Evolutionary conservation across 2,888 invertebrate genomes (phyloP), one percentile per base, ranked within the genome.

Genomic region (Euzetes globulus): DNA sequence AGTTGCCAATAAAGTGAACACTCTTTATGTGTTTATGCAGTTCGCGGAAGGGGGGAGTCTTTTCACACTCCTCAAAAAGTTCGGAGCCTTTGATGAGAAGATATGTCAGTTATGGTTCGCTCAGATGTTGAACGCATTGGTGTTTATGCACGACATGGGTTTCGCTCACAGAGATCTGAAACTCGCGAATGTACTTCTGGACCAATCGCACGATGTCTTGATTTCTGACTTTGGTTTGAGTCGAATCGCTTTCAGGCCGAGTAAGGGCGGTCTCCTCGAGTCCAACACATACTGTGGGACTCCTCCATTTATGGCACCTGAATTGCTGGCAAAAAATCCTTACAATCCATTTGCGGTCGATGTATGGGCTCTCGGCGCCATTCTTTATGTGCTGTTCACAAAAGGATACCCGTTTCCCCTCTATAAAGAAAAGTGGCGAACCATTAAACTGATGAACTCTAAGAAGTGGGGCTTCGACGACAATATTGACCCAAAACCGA

Each of bases 81-180:
- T n/a, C 19, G 72, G 58, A n/a, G 25, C 55, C 1, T 50, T 75
- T 6, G 41, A 29, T 15, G 75, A 75, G 52, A 13, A 13, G 6
- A 19, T 1, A 1, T 29, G 52, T 4, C 41, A 60, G 63, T 11
- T 13, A 33, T 37, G 72, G 63, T 72, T 73, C 27, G 11, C 47
- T 17, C 75, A 75, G 45, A 58, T 75, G 60, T 13, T 71, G 15
- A 71, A 25, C 6, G 58, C 72, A n/a, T 17, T 75, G 1, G 33
- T 58, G 5, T 55, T 47, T 50, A 22, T 74, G 37, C 75, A 75
- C 33, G 1, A 29, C 13, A 55, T 29, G 25, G 58, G 58, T 27
- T 74, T 75, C 2, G 72, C 75, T 9, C 75, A 75, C 50, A 63
- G 75, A 25, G 75, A 75, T 33, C 11, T 75, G n/a, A 75, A 75